Evolutionary conservation across 2,113 vertebrate genomes (phyloP).

Genomic region (Catharus bicknelli): DNA sequence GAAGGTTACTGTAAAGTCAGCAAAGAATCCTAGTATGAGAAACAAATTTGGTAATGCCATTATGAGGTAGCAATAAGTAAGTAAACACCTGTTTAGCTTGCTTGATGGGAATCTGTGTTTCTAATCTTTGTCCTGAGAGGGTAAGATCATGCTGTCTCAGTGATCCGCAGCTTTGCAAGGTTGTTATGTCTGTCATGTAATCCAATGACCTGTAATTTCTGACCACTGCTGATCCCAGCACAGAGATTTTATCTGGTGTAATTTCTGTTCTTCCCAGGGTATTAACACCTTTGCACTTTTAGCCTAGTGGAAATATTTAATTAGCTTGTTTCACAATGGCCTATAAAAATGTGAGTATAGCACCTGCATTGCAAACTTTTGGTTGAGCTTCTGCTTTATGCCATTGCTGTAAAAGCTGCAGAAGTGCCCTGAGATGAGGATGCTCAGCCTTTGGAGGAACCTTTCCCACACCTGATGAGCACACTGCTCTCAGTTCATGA

Average conservation of each 20-base stretch:
- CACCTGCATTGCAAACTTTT: not conserved
- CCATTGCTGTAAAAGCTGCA: not conserved
- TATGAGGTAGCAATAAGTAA: not conserved
- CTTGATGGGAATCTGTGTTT: not conserved
- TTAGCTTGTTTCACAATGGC: not conserved
- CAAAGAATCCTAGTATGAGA: not conserved
- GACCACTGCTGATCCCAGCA: not conserved
- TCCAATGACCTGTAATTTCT: not conserved
- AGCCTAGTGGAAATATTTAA: not conserved
- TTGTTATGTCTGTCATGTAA: not conserved
- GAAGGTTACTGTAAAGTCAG: not conserved
- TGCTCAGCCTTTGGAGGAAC: not conserved
- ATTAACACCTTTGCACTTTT: not conserved
- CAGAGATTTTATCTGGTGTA: not conserved
- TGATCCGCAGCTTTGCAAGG: not conserved
- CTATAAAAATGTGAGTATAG: not conserved
- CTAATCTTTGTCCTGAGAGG: not conserved
- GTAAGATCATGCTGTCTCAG: not conserved
- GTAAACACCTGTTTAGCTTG: not conserved
- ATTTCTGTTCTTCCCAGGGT: not conserved
- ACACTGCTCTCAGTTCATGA: not conserved
- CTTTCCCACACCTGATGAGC: not conserved
- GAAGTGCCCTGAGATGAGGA: not conserved
- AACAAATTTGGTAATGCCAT: not conserved
- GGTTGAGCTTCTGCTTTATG: not conserved